Evolutionary conservation across 2,797 vertebrate genomes (phyloP).

Genomic region (Vespertilio murinus): DNA sequence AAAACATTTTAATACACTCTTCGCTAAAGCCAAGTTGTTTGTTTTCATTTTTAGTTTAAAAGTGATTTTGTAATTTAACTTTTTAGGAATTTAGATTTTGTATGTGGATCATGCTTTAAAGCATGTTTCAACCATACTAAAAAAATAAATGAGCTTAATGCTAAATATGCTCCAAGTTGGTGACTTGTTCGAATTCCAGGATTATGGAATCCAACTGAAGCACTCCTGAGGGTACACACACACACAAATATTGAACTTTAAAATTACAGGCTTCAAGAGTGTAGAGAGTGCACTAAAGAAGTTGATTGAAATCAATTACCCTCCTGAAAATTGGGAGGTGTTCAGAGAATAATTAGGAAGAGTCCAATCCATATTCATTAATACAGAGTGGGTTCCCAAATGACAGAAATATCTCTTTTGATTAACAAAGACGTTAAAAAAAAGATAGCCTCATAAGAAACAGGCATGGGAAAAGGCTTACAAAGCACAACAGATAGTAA

Average conservation of each 20-base stretch:
- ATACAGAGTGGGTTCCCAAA: slow-evolving; percentile 72
- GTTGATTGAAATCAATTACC: slow-evolving; percentile 77
- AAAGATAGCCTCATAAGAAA: slow-evolving; percentile 55
- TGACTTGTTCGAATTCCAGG: slow-evolving; percentile 56
- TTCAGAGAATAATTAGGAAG: slow-evolving; percentile 75
- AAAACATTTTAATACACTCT: not conserved
- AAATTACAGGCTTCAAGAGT: slow-evolving; percentile 70
- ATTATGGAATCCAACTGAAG: slow-evolving; percentile 61
- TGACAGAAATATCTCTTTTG: slow-evolving; percentile 71
- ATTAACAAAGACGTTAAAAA: slow-evolving; percentile 63
- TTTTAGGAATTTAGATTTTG: slow-evolving; percentile 19
- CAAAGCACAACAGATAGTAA: not conserved
- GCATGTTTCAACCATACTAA: not conserved
- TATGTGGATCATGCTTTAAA: not conserved
- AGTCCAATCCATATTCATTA: slow-evolving; percentile 76
- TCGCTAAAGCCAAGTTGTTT: not conserved
- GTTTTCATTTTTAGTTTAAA: slow-evolving; percentile 9
- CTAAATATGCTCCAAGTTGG: slow-evolving; percentile 44
- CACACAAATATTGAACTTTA: slow-evolving; percentile 77
- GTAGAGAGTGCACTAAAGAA: slow-evolving; percentile 66
- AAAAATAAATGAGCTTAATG: slow-evolving; percentile 36
- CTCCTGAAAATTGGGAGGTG: slow-evolving; percentile 70
- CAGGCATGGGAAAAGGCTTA: slow-evolving; percentile 23
- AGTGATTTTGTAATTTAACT: slow-evolving; percentile 11
- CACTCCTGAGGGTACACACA: slow-evolving; percentile 61